Evolutionary conservation across 2,888 invertebrate genomes (phyloP).

Genomic region (Scaptomyza polygonia): DNA sequence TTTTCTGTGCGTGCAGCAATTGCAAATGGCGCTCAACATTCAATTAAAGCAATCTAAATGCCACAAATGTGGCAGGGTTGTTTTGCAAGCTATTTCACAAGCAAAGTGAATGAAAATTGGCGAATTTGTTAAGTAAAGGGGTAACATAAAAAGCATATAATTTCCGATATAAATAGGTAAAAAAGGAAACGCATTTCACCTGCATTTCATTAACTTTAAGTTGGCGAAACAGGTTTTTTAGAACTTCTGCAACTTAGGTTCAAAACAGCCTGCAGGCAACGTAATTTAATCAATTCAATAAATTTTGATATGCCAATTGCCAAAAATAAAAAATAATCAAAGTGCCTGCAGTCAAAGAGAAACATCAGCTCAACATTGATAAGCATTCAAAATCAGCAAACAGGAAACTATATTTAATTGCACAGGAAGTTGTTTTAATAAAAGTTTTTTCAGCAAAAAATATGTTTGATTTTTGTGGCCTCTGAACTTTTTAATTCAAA

Average conservation of each 20-base stretch:
- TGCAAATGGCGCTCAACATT: slow-evolving; percentile 38
- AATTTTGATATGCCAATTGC: slow-evolving; percentile 31
- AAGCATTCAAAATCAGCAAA: slow-evolving; percentile 2
- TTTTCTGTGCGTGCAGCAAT: background rate
- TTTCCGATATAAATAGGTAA: background rate
- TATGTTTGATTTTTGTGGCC: slow-evolving; percentile 18
- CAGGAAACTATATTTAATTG: background rate
- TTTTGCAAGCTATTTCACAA: slow-evolving; percentile 3
- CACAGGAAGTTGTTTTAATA: slow-evolving; percentile 1
- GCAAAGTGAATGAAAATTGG: background rate
- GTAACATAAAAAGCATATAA: no score
- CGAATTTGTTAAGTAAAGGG: background rate
- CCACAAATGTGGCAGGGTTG: slow-evolving; percentile 7
- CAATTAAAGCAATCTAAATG: slow-evolving; percentile 13
- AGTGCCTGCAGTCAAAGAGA: slow-evolving; percentile 28
- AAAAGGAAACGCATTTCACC: no score
- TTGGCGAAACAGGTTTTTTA: background rate
- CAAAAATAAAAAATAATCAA: slow-evolving; percentile 21
- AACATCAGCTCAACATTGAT: slow-evolving; percentile 7
- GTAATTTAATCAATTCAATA: slow-evolving; percentile 42
- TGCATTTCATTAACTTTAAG: background rate
- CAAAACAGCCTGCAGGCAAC: slow-evolving; percentile 18
- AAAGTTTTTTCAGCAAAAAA: background rate
- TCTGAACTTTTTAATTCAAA: slow-evolving; percentile 44
- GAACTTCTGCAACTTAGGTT: slow-evolving; percentile 4